Conservation (phyloP, 23 tunicate species). For the Halocynthia aurantium region DNA sequence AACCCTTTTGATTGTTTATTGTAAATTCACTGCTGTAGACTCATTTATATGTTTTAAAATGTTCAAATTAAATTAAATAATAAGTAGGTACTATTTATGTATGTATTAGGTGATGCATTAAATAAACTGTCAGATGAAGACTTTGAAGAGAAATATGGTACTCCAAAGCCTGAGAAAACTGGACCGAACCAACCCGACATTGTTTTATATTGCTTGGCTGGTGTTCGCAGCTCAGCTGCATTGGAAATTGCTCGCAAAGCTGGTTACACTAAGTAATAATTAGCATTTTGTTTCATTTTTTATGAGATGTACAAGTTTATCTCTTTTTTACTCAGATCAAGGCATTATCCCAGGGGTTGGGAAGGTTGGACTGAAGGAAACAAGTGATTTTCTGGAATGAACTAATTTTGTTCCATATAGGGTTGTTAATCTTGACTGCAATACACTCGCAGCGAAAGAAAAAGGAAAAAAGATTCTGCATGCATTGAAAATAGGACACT, state of each 20-base stretch:
- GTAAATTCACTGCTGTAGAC: not conserved
- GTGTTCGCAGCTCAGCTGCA: slow-evolving; percentile 59
- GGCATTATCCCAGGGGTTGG: slow-evolving; percentile 73
- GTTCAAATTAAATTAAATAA: not conserved
- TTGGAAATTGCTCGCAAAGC: slow-evolving; percentile 37
- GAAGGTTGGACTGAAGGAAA: slow-evolving; percentile 31
- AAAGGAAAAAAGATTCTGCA: too few species aligned
- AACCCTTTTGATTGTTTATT: too few species aligned
- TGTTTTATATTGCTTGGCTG: slow-evolving; percentile 59
- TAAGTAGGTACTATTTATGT: too few species aligned
- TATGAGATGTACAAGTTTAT: not conserved
- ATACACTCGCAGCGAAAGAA: too few species aligned
- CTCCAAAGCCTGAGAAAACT: slow-evolving; percentile 22
- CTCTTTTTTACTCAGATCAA: slow-evolving; percentile 13
- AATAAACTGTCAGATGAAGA: slow-evolving; percentile 37
- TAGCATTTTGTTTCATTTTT: not conserved
- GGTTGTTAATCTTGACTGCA: too few species aligned
- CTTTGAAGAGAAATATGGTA: slow-evolving; percentile 43
- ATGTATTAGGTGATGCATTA: slow-evolving; percentile 22
- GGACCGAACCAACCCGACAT: slow-evolving; percentile 22
- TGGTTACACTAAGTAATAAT: slow-evolving; percentile 32
- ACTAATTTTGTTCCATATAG: not conserved
- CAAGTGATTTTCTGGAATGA: not conserved
- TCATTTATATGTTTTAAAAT: not conserved
- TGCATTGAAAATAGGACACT: too few species aligned